Conservation (phyloP, 2,888 invertebrate genomes). For the Camponotus fellah region DNA sequence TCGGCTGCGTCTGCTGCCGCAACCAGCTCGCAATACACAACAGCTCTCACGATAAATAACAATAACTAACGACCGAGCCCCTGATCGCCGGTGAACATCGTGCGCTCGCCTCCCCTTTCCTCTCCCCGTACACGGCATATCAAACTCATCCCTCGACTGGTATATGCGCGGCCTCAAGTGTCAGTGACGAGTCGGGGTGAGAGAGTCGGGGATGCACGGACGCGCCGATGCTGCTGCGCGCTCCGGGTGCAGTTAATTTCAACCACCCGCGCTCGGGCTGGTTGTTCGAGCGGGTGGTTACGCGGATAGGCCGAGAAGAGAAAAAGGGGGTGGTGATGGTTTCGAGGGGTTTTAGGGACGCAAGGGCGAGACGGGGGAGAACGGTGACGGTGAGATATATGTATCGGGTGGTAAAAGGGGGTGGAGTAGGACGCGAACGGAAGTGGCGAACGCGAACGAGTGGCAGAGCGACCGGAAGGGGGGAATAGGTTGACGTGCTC, state of each 20-base stretch:
- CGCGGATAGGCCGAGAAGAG: slow-evolving; percentile 70
- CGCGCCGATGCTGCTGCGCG: slow-evolving; percentile 59
- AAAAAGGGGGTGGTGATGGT: slow-evolving; percentile 68
- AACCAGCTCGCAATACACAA: slow-evolving; percentile 44
- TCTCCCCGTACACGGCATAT: slow-evolving; percentile 22
- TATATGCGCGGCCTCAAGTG: slow-evolving; percentile 47
- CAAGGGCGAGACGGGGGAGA: not conserved
- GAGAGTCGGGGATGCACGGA: slow-evolving; percentile 44
- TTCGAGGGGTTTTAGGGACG: slow-evolving; percentile 45
- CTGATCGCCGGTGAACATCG: slow-evolving; percentile 54
- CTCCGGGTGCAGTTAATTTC: slow-evolving; percentile 75
- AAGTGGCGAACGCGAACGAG: slow-evolving; percentile 37
- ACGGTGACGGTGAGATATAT: slow-evolving; percentile 65
- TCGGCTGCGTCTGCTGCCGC: slow-evolving; percentile 32
- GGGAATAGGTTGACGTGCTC: slow-evolving; percentile 71
- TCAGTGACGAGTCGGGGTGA: slow-evolving; percentile 27
- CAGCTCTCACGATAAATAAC: slow-evolving; percentile 51
- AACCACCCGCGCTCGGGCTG: slow-evolving; percentile 60
- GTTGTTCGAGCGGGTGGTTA: slow-evolving; percentile 65
- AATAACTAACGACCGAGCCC: slow-evolving; percentile 52
- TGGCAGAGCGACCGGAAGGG: not conserved
- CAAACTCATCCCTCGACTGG: slow-evolving; percentile 33
- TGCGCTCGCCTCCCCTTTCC: slow-evolving; percentile 1
- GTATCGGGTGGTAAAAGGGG: slow-evolving; percentile 53
- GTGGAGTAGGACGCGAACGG: slow-evolving; percentile 20